These are phyloP conservation scores for Mionectes macconnelli DNA, from an alignment of 2,113 vertebrate genomes.

Conservation along the genomic window DNA sequence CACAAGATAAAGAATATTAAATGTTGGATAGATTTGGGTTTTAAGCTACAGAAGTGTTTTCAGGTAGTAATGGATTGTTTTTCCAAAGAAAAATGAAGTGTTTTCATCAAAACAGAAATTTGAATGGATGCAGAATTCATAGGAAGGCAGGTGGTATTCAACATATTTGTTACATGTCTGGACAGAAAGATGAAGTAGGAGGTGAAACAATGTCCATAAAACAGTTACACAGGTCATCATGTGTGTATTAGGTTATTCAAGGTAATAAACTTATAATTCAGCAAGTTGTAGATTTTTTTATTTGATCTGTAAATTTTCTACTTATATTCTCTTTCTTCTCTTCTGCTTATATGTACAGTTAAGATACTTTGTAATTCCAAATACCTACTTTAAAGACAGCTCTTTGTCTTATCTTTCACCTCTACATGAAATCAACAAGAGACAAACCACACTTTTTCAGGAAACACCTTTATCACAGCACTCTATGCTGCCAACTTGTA, in stretches of 20 bases:
- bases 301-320: not conserved
- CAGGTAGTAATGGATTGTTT: not conserved
- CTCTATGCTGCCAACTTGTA: not conserved
- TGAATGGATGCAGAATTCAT: not conserved
- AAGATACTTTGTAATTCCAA: not conserved
- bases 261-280: not conserved
- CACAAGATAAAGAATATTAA: not conserved
- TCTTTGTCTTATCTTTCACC: not conserved
- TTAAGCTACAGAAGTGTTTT: not conserved
- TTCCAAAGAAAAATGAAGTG: not conserved
- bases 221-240: not conserved
- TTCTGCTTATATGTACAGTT: not conserved
- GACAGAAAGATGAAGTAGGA: not conserved
- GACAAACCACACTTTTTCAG: not conserved
- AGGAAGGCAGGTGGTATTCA: not conserved
- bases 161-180: not conserved
- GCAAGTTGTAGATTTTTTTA: not conserved
- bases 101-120: not conserved
- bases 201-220: not conserved
- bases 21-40: not conserved
- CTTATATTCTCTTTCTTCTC: not conserved
- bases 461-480: rapidly evolving
- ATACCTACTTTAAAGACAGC: not conserved
- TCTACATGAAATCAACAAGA: not conserved
- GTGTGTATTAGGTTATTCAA: not conserved